Evolutionary conservation across 1,140 invertebrate species (phyloP), one percentile per base, ranked within the genome.

Genomic region (Atta texana): DNA sequence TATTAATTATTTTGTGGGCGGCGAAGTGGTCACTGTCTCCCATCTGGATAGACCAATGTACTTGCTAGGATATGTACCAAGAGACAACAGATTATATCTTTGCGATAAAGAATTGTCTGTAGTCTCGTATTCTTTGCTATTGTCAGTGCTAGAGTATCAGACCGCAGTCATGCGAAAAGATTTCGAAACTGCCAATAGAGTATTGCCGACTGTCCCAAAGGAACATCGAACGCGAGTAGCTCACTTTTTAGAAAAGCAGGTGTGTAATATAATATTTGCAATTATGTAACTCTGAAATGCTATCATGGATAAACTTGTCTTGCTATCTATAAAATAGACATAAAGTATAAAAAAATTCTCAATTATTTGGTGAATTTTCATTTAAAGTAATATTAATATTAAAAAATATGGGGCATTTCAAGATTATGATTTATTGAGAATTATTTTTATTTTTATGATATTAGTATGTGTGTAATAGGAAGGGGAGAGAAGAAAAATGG

Each of bases 1-100:
- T 78, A 97, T 99, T 18, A 99, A 99, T 95, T 99, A 99, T 93
- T 99, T 99, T 94, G 99, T 99, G 28, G 99, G 99, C 34, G 99
- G 99, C 34, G 99, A 99, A 96, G 98, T 99, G 64, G 99, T 99
- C 0, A 99, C 99, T 2, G 97, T 99, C 55, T 98, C 99, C 7
- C 99, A 99, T 95, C 96, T 99, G 63, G 99, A 99, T 94, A 97
- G 98, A 92, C 97, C 97, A 18, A 97, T 98, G 96, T 99, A 99
- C 93, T 96, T 99, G 31, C 96, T 99, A 12, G 99, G 99, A 68
- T 99, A 99, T 95, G 98, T 99, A 66, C 98, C 99, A 0, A 98
- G 98, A 93, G 99, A 99, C 90, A 99, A 99, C 94, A 97, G 99
- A 87, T 95, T 99, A 5, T 99, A 99, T 95, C 95, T 99, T 4